These are phyloP conservation scores for Hybos culiciformis DNA, from an alignment of 2,888 invertebrate species.

Conservation along the genomic window DNA sequence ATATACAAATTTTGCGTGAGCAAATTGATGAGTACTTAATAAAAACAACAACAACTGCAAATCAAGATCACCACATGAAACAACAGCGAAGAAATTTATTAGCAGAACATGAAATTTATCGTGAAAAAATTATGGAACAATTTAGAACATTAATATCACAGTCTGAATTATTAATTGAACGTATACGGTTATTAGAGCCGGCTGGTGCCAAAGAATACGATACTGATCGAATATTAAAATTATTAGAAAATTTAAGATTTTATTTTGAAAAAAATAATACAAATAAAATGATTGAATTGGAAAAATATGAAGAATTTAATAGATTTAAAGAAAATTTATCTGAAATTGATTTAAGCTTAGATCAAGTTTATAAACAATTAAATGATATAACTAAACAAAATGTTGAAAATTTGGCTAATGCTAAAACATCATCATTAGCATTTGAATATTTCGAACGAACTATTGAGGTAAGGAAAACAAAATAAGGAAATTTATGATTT, in stretches of 20 bases:
- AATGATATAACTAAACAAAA: constrained; percentile 50
- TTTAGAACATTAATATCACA: constrained; percentile 52
- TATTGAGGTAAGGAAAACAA: constrained; percentile 45
- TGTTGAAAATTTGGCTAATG: constrained; percentile 56
- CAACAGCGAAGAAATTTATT: constrained; percentile 18
- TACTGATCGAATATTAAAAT: constrained; percentile 49
- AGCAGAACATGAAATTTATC: constrained; percentile 49
- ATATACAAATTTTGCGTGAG: constrained; percentile 46
- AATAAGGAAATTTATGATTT: constrained; percentile 5
- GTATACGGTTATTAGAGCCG: constrained; percentile 59
- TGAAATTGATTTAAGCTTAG: constrained; percentile 56
- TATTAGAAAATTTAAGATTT: constrained; percentile 45
- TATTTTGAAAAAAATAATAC: constrained; percentile 51
- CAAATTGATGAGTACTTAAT: constrained; percentile 41
- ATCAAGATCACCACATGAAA: constrained; percentile 42
- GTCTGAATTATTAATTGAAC: constrained; percentile 50
- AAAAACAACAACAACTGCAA: constrained; percentile 15
- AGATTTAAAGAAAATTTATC: constrained; percentile 55
- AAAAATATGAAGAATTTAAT: constrained; percentile 52
- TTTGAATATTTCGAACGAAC: constrained; percentile 67
- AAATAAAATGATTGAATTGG: constrained; percentile 45
- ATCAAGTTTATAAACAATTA: constrained; percentile 50
- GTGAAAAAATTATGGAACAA: constrained; percentile 49
- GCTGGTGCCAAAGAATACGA: constrained; percentile 51
- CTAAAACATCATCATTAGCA: constrained; percentile 53